A percentile compares a stretch with the other conserved stretches of the same genome.
phyloP scores from a whole-genome alignment of 2,888 invertebrate genomes.

The Hecatera dysodea region DNA sequence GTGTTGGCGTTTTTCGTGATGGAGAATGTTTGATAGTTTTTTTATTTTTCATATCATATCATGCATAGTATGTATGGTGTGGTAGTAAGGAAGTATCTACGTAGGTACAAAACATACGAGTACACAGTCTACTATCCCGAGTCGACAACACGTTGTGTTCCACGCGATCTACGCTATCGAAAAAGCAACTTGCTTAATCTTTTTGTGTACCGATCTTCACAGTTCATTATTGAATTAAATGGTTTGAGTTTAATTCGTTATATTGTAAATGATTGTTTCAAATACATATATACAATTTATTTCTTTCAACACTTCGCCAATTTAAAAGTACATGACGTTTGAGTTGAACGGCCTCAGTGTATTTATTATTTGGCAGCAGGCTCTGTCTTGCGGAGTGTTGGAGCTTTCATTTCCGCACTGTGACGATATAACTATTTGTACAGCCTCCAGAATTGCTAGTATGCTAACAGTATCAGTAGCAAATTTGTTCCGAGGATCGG shows the following conservation, averaged over 20 bases:
- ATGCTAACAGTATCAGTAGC: slow-evolving; percentile 10
- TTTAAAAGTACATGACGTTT: background rate
- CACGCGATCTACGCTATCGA: too few relatives aligned
- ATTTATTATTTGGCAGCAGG: slow-evolving; percentile 51
- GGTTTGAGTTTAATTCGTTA: too few relatives aligned
- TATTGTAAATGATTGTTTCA: background rate
- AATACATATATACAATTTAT: background rate
- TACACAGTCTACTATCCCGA: too few relatives aligned
- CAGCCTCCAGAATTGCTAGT: slow-evolving; percentile 18
- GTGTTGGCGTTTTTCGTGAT: slow-evolving; percentile 7
- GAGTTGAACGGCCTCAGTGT: slow-evolving; percentile 47
- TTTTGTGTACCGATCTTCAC: too few relatives aligned
- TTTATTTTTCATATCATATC: too few relatives aligned
- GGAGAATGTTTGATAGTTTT: background rate
- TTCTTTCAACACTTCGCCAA: slow-evolving; percentile 1
- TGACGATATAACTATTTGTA: slow-evolving; percentile 18
- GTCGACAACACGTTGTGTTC: too few relatives aligned
- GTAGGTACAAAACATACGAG: too few relatives aligned
- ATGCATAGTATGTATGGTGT: too few relatives aligned
- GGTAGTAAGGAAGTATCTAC: too few relatives aligned
- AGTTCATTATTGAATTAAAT: too few relatives aligned
- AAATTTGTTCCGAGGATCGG: slow-evolving; percentile 12
- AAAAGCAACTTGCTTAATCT: too few relatives aligned
- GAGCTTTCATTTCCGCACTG: slow-evolving; percentile 41
- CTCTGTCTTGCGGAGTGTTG: slow-evolving; percentile 35